These are phyloP conservation scores for Perodicticus potto DNA, from an alignment of 2,797 vertebrate species.

Conservation along the genomic window DNA sequence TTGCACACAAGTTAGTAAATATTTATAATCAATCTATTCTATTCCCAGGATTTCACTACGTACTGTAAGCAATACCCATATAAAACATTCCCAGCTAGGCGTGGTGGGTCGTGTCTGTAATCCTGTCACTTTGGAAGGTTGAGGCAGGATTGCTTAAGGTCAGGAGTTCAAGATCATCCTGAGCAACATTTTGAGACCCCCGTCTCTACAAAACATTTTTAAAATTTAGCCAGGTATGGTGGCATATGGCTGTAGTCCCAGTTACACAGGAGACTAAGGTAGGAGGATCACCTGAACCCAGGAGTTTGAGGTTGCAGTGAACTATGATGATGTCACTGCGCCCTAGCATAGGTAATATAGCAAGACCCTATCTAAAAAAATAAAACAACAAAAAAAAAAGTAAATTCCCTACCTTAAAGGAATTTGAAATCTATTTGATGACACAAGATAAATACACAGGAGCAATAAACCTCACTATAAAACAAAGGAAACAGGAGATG, in stretches of 20 bases:
- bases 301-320: not conserved
- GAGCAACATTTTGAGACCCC: not conserved
- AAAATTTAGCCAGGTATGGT: not conserved
- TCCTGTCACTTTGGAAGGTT: not conserved
- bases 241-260: not conserved
- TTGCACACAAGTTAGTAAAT: not conserved
- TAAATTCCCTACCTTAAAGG: constrained; percentile 3
- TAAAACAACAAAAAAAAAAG: not conserved
- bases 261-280: not conserved
- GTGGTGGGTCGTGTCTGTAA: not conserved
- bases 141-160: not conserved
- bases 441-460: constrained; percentile 27
- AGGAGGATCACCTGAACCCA: not conserved
- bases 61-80: not conserved
- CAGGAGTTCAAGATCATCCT: not conserved
- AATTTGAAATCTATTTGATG: constrained; percentile 12
- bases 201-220: not conserved
- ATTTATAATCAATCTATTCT: constrained; percentile 28
- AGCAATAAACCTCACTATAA: constrained; percentile 30
- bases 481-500: not conserved
- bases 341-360: not conserved
- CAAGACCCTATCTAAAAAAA: not conserved
- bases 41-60: not conserved
- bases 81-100: not conserved
- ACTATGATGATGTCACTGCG: not conserved